Base-by-base conservation (phyloP, 1,140 invertebrate species). In the Battus philenor region DNA sequence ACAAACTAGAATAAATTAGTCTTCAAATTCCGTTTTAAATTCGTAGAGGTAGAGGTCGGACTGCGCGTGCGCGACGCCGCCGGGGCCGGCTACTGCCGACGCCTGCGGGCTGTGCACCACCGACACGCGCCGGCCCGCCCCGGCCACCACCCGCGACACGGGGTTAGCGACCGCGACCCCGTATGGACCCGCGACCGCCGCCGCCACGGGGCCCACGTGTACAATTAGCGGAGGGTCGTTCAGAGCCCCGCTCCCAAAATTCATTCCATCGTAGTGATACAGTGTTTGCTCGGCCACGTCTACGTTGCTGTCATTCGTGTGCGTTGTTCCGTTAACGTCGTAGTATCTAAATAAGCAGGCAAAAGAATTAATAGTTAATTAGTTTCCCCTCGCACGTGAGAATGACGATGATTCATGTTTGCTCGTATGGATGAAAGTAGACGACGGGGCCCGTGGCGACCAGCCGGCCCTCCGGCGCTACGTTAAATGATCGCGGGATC, bases 391-490 rank as follows among this genome's bases (percentile, higher is more conserved):
- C 47, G 26, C 44, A 43, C 26, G 44, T 47, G 41, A 36, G 44
- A 51, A 50, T 43, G 47, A 17, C 49, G 39, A 46, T 24, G 47
- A 45, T 49, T 74, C 54, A 65, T 47, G 54, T 61, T 62, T 68
- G 31, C 52, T 79, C 49, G 22, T 57, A 65, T 38, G 75, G 85
- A 63, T 91, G 89, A 60, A 90, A 91, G 69, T 91, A 93, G 58
- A 93, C 87, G 24, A 90, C 87, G 8, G 91, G 91, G 11, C 91
- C 91, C 1, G 87, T 89, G 24, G 91, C 91, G 16, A 93, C 90
- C 20, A 91, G 54, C 74, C 88, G 90, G 27, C 90, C 91, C 60
- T 90, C 88, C 15, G 78, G 76, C 58, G 78, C 64, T 34, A 71
- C 58, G 59, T 75, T 48, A 51, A 67, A 59, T 52, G 61, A 64